Evolutionary conservation across 2,888 invertebrate species (phyloP), one percentile per base, ranked within the genome.

Genomic region (Chymomyza caudatula): DNA sequence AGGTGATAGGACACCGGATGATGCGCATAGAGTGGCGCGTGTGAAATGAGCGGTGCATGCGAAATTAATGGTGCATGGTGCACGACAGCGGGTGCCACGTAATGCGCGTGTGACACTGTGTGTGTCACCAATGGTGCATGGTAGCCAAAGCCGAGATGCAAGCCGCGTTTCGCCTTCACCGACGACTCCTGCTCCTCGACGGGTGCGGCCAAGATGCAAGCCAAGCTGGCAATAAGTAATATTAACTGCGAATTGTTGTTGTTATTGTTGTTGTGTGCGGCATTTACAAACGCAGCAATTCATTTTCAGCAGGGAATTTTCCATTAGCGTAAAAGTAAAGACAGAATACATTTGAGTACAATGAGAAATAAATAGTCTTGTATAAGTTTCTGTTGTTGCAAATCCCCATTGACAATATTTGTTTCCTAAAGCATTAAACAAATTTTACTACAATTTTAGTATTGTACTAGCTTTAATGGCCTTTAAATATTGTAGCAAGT

Each of bases 51-150:
- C 55, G 78, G 76, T 65, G 80, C 79, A 69, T 80, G 80, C 13
- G 77, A 75, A 63, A 82, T 86, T 19, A 80, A 72, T 61, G 88
- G 87, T 8, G 87, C 84, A 63, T 87, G 81, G 64, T 87, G 86
- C 0, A 88, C 80, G 29, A 85, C 42, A 15, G 89, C 76, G 42
- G 88, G 88, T 15, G 88, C 85, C 4, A 87, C 76, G 55, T 81
- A 82, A 53, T 74, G 86, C 55, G 88, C 84, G 22, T 37, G 29
- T 37, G 29, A 37, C 29, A 37, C 29, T 37, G 51, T 51, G 25
- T 87, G 86, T 43, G 88, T 74, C 8, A 89, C 42, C 60, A 85
- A 15, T 4, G 89, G 88, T 15, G 88, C 78, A 61, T 89, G 89
- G 42, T 87, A 83, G 15, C 89, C 89, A 3, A 89, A 56, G 0